Evolutionary conservation across 2,113 vertebrate species (phyloP), one percentile per base, ranked within the genome.

Genomic region (Formicarius rufipectus): DNA sequence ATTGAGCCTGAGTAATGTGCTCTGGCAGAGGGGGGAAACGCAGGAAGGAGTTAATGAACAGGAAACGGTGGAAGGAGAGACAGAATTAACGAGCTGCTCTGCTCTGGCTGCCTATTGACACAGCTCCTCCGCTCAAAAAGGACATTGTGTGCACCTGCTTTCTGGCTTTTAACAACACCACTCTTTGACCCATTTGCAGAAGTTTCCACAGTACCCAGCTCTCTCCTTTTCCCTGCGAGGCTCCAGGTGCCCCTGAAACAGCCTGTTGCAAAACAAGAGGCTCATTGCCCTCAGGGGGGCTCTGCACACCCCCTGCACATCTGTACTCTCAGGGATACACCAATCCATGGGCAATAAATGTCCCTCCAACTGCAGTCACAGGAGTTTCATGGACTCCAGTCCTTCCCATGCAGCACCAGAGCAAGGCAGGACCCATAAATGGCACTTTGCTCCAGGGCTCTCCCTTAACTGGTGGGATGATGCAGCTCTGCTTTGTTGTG

Each of bases 111-210:
- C 73, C 59, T 85, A 69, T 53, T 84, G 94, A 93, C 84, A 89
- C 42, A 0, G 0, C 52, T 88, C 0, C 0, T 56, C 58, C 58
- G 72, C 75, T 91, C 84, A 93, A 91, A 93, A 95, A 91, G 67
- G 84, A 93, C 84, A 84, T 89, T 94, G 91, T 95, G 71, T 52
- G 69, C 95, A 97, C 94, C 93, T 96, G 93, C 79, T n/a, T 92
- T 92, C 91, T 92, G 68, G 80, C 56, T 96, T 89, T 84, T 93
- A 93, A 85, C 68, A 94, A 17, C 49, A 30, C 39, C 9, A 69
- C 72, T 62, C 47, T 90, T 78, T 69, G 49, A 94, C 39, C 42
- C n/a, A 8, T 84, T 94, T 79, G 66, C 42, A 88, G 68, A 56
- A 89, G 49, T 93, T 97, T 87, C 85, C 93, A 84, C 53, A 6